Evolutionary conservation across 2,888 invertebrate species (phyloP).

Genomic region (Monoplex corrugatus): DNA sequence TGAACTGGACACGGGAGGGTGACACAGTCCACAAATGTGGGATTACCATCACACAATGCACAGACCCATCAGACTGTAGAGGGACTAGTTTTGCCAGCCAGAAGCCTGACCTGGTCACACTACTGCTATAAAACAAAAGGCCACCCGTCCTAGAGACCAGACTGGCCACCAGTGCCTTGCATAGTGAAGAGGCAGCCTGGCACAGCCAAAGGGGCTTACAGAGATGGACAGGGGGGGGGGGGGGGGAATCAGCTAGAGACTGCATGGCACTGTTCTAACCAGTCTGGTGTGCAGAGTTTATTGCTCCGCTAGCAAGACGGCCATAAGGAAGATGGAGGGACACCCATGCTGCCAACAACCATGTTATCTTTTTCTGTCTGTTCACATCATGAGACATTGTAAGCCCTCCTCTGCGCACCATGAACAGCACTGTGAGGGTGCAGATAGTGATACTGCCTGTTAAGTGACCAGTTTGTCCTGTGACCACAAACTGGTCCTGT

Average conservation of each 20-base stretch:
- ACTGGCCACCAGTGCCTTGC: conserved; percentile 2
- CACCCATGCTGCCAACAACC: not conserved
- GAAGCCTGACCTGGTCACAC: conserved; percentile 9
- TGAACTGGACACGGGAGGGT: conserved; percentile 8
- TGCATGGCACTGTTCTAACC: conserved; percentile 34
- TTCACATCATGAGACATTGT: no score
- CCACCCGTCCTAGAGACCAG: conserved; percentile 22
- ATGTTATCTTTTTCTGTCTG: no score
- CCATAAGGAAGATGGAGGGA: not conserved
- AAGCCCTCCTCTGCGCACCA: no score
- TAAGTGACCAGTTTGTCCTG: no score
- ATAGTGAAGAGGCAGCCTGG: conserved; percentile 1
- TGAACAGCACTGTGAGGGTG: no score
- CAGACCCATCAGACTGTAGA: not conserved
- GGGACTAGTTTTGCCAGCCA: not conserved
- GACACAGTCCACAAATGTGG: not conserved
- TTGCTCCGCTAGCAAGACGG: not conserved
- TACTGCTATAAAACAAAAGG: conserved; percentile 16
- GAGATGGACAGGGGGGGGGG: no score
- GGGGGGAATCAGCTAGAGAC: not conserved
- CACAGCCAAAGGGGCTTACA: not conserved
- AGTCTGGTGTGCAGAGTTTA: not conserved
- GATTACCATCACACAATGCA: conserved; percentile 5
- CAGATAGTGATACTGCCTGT: no score
- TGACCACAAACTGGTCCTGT: no score